Conservation (phyloP, 2,797 vertebrate species). For the Setipinna tenuifilis region DNA sequence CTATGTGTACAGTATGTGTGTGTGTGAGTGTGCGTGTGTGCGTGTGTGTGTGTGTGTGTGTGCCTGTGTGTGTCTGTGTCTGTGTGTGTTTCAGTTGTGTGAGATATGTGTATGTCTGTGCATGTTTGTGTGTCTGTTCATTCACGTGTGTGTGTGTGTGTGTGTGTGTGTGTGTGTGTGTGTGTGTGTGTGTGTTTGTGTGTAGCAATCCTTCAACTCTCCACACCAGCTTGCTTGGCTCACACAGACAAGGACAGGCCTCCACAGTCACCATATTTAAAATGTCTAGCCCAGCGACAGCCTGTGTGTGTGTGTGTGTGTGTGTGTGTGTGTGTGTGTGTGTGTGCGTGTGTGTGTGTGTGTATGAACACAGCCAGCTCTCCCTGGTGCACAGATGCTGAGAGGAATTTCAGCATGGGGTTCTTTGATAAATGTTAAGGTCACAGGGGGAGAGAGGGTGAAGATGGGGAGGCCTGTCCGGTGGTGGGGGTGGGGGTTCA, state of each 20-base stretch:
- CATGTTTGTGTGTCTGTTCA: not conserved
- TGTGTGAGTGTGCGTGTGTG: constrained; percentile 37
- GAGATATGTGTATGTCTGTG: not conserved
- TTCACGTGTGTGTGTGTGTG: not conserved
- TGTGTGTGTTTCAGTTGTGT: not conserved
- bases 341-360: constrained; percentile 77
- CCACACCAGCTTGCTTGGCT: constrained; percentile 82
- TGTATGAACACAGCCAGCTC: constrained; percentile 75
- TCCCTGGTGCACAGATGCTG: constrained; percentile 82
- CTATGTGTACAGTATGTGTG: constrained; percentile 53
- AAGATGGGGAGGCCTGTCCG: constrained; percentile 42
- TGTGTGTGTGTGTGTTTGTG: not conserved
- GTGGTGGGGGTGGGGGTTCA: constrained; percentile 63
- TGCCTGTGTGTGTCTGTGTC: not conserved
- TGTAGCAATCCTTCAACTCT: constrained; percentile 79
- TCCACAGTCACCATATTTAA: constrained; percentile 88
- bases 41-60: constrained; percentile 51
- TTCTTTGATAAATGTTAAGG: constrained; percentile 90
- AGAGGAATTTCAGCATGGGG: constrained; percentile 88
- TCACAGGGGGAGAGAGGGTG: constrained; percentile 73
- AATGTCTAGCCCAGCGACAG: constrained; percentile 86
- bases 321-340: constrained; percentile 75
- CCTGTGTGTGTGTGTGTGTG: constrained; percentile 78
- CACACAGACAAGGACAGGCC: constrained; percentile 85
- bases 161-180: not conserved